Conservation (phyloP, 2,797 vertebrate species). For the Smutsia gigantea region DNA sequence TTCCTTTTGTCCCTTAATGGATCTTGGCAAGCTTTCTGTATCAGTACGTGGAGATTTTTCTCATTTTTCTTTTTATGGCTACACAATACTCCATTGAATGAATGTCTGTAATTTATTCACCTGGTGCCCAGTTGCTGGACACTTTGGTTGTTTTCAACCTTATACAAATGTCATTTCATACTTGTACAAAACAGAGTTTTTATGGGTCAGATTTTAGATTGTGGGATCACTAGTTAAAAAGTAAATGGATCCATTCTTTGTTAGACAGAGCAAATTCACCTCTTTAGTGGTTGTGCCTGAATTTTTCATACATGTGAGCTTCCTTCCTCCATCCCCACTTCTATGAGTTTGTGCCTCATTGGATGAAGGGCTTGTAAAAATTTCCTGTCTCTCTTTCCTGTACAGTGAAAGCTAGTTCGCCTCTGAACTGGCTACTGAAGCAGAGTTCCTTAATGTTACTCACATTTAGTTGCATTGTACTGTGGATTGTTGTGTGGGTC, state of each 20-base stretch:
- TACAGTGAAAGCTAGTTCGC: background rate
- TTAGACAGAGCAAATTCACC: background rate
- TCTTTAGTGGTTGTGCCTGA: background rate
- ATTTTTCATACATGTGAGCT: background rate
- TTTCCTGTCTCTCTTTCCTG: background rate
- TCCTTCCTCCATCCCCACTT: background rate
- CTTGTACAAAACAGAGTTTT: background rate
- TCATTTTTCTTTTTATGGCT: background rate
- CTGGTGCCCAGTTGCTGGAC: background rate
- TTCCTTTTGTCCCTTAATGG: background rate
- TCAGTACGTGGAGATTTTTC: background rate
- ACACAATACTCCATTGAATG: background rate
- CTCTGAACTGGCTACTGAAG: background rate
- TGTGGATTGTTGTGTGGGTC: background rate
- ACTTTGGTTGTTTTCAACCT: background rate
- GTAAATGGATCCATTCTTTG: background rate
- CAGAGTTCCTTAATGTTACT: background rate
- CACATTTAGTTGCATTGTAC: background rate
- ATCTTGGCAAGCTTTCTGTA: background rate
- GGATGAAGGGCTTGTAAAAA: background rate
- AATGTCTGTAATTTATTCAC: background rate
- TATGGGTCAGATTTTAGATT: conserved; percentile 1
- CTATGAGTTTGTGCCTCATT: background rate
- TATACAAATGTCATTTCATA: background rate
- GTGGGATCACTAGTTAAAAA: background rate